Base-by-base conservation (phyloP, 2,113 vertebrate species). In the Hippocampus mohnikei region DNA sequence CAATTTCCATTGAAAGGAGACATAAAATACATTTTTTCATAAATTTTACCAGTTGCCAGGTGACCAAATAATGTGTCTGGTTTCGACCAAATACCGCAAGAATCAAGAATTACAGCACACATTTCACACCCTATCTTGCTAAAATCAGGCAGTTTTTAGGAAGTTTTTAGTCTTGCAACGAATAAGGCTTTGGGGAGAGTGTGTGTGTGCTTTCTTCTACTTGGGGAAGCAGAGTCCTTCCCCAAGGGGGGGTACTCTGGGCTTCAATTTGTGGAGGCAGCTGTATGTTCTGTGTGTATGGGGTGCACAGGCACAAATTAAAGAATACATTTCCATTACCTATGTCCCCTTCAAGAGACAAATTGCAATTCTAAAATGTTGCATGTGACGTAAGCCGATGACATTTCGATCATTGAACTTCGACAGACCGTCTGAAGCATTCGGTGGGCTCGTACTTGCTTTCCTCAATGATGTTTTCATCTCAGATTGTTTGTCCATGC, bases 401-500 rank as follows among this genome's bases (percentile, higher is more conserved):
- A 71, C 64, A 12, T 60, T 64, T 75, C 64, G 65, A 73, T 68
- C 44, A 60, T 13, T 63, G 33, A 75, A 81, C 77, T 75, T 80
- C 78, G 84, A 71, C 84, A 82, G 78, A 77, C 85, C 81, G 74
- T 84, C 46, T 66, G 70, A 81, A 66, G 80, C 66, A 79, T 81
- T 76, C 67, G 86, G 59, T 83, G 79, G 74, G 64, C 60, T 69
- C 74, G 55, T 65, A 67, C 12, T 59, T 48, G 53, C 67, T 68
- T 72, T 67, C 46, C 64, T 40, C 61, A 71, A 41, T 75, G 25
- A 61, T 62, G 71, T 81, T 78, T 78, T 75, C 33, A 29, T 65
- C 72, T 68, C 40, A 76, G 66, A 75, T 81, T 33, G 70, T 68
- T 70, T 67, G 73, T 84, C 75, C 68, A 81, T 61, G 27, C 63